Percentiles rank a stretch among this genome's conserved stretches.
phyloP scores from a whole-genome alignment of 2,113 vertebrate genomes.

The Thunnus maccoyii region DNA sequence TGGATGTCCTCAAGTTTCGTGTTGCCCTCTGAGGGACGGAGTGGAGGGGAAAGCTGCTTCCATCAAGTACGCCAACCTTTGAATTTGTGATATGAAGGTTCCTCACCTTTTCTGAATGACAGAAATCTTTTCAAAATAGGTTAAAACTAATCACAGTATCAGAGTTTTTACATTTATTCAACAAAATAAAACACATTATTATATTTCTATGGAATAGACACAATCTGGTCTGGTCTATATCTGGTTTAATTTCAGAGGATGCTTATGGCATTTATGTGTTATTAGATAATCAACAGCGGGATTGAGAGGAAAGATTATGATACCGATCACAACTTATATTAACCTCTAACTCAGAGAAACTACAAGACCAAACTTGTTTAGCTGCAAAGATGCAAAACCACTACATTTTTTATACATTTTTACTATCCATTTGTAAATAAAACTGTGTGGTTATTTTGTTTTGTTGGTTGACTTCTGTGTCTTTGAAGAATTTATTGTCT shows the following conservation, averaged over 20 bases:
- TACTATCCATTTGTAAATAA: neutral
- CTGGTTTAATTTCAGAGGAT: too few relatives aligned
- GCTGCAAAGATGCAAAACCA: neutral
- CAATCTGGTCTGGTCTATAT: too few relatives aligned
- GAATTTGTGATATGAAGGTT: neutral
- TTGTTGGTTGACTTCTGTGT: neutral
- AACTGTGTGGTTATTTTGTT: neutral
- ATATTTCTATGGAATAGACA: neutral
- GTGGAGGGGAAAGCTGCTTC: slow-evolving; percentile 11
- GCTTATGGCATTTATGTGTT: too few relatives aligned
- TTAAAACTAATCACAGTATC: neutral
- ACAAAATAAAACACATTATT: neutral
- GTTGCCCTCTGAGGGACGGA: slow-evolving; percentile 32
- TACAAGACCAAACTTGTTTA: neutral
- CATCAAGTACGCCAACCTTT: slow-evolving; percentile 3
- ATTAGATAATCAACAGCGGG: too few relatives aligned
- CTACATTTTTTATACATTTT: neutral
- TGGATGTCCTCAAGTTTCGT: slow-evolving; percentile 39
- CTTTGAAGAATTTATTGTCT: slow-evolving; percentile 7
- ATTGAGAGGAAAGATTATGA: neutral
- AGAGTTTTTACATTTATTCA: neutral
- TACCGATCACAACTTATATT: neutral
- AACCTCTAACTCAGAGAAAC: neutral
- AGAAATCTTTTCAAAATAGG: neutral
- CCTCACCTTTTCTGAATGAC: neutral